These are phyloP conservation scores for Nyctalus aviator DNA, from an alignment of 2,797 vertebrate species.

Conservation along the genomic window DNA sequence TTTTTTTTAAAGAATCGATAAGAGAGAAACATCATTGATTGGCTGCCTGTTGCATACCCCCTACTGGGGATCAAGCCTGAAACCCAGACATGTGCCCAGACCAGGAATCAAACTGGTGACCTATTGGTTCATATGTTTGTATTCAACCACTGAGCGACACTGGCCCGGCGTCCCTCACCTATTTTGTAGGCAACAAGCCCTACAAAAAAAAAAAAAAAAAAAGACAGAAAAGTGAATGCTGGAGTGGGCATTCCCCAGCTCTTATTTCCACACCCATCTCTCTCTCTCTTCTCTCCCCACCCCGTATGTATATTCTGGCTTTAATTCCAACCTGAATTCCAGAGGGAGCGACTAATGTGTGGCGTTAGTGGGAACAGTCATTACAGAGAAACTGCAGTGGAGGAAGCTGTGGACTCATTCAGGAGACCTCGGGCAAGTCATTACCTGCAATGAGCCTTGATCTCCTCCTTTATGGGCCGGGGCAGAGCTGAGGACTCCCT, in stretches of 20 bases:
- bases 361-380: background rate
- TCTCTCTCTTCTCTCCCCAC: no score
- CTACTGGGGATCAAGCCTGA: no score
- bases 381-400: background rate
- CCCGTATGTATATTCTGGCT: rapidly evolving
- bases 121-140: no score
- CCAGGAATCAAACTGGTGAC: no score
- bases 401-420: background rate
- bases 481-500: background rate
- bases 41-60: no score
- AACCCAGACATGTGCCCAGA: no score
- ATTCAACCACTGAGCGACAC: no score
- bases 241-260: background rate
- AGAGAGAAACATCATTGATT: no score
- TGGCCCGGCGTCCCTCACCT: background rate
- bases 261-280: background rate
- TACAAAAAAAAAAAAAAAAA: no score
- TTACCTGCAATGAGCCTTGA: background rate
- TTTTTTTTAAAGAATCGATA: no score
- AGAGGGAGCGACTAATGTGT: background rate
- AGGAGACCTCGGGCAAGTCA: background rate
- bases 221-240: background rate
- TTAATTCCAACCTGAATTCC: background rate
- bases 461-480: background rate
- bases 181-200: background rate